Percentiles rank a stretch among this genome's conserved stretches.
Conservation (phyloP, 2,113 vertebrate species). For the Atherinomorus stipes region DNA sequence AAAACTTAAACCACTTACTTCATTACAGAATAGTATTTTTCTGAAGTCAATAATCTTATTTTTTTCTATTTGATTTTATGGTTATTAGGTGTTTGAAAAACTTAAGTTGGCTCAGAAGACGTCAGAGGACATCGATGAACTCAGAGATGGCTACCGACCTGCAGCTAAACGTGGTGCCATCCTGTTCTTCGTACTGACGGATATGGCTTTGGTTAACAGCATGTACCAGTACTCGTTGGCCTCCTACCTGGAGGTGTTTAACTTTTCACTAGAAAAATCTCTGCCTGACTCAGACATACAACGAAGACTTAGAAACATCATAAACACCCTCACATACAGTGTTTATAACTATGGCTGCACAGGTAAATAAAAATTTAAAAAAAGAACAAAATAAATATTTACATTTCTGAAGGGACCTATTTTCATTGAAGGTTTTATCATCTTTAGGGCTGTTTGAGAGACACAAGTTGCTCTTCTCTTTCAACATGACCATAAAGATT, state of each 20-base stretch:
- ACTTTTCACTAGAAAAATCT: constrained; percentile 89
- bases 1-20: neutral
- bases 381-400: too few species aligned
- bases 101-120: constrained; percentile 90
- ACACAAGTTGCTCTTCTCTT: constrained; percentile 95
- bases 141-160: constrained; percentile 94
- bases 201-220: constrained; percentile 93
- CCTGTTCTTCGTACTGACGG: constrained; percentile 94
- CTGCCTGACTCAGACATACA: constrained; percentile 83
- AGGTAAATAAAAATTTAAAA: constrained; percentile 84
- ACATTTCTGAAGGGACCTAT: neutral
- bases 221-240: constrained; percentile 98
- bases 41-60: neutral
- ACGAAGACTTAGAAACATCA: constrained; percentile 89
- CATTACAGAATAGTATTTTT: neutral
- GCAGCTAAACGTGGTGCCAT: constrained; percentile 92
- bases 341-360: constrained; percentile 96
- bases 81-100: constrained; percentile 90
- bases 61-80: constrained; percentile 26
- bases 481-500: constrained; percentile 95
- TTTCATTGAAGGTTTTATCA: constrained; percentile 2
- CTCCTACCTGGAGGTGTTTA: constrained; percentile 93
- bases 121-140: constrained; percentile 87
- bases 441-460: constrained; percentile 91
- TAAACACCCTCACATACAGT: constrained; percentile 89